Percentiles rank a stretch among this genome's conserved stretches.
Conservation (phyloP, 2,888 invertebrate species). For the Falcaria lacertinaria region DNA sequence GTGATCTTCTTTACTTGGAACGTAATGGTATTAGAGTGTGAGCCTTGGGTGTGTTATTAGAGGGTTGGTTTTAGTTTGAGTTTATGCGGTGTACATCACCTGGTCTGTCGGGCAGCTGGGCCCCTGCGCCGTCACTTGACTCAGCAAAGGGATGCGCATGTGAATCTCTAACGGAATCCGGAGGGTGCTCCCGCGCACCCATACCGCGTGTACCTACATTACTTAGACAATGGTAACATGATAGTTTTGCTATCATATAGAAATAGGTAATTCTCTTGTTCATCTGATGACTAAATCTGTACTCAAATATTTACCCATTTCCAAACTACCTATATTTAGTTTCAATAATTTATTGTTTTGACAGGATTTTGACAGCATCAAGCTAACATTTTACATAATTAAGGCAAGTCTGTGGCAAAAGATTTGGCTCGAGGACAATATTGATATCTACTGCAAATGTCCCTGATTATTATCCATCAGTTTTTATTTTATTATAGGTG, state of each 20-base stretch:
- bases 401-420: too few species aligned
- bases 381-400: too few species aligned
- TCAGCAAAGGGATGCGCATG: constrained; percentile 75
- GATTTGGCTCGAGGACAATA: too few species aligned
- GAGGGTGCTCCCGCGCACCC: constrained; percentile 53
- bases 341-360: too few species aligned
- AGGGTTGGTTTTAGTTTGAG: constrained; percentile 28
- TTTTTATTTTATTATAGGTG: too few species aligned
- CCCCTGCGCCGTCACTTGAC: constrained; percentile 70
- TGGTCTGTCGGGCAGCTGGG: constrained; percentile 68
- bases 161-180: constrained; percentile 66
- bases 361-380: too few species aligned
- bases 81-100: constrained; percentile 45
- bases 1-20: constrained; percentile 29
- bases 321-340: too few species aligned
- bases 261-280: too few species aligned
- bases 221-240: constrained; percentile 59
- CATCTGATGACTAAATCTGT: too few species aligned
- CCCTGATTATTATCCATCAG: too few species aligned
- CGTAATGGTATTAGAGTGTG: constrained; percentile 8
- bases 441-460: too few species aligned
- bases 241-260: constrained; percentile 34
- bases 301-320: too few species aligned
- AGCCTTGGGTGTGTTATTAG: constrained; percentile 2
- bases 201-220: constrained; percentile 20